Base-by-base conservation (phyloP, 2,113 vertebrate species). In the Albula goreensis region DNA sequence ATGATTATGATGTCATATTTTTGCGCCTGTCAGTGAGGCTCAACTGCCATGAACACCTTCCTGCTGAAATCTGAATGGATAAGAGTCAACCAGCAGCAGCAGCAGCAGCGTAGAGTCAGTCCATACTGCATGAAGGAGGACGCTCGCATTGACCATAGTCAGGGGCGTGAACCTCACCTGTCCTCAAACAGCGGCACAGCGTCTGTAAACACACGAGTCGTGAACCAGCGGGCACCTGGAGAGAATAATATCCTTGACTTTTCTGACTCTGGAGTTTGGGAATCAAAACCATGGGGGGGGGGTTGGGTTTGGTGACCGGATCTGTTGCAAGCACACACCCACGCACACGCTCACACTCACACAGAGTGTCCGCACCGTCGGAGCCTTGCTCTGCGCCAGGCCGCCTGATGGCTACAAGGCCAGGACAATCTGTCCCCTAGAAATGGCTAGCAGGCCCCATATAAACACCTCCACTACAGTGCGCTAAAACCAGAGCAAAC, bases 351-450 rank as follows among this genome's bases (percentile, higher is more conserved):
- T 2, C 70, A 74, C 70, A 74, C 88, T 88, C 92, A 94, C 95
- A 95, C 95, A 95, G 94, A 94, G 95, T 94, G 92, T 89, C 93
- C 89, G 89, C 91, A 89, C 90, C 90, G 91, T 91, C 92, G 89
- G 87, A 88, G 92, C 91, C 92, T 94, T 96, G 95, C 95, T 94
- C 86, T 85, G 91, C 89, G 87, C 90, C 80, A 85, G 82, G 89
- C 90, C 90, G 93, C 94, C 93, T 87, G 93, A 90, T 91, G 91
- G 92, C 90, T 57, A 90, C 93, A 92, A 86, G 94, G 84, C 93
- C 91, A 94, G 83, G 93, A 89, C 95, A 96, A 94, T 95, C 94
- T 95, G 95, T 96, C 94, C 94, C 94, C 88, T 94, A 94, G 94
- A 94, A 95, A 91, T 91, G 31, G 90, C 92, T 89, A 92, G 91